Evolutionary conservation across 2,888 invertebrate species (phyloP).

Genomic region (Meganola albula): DNA sequence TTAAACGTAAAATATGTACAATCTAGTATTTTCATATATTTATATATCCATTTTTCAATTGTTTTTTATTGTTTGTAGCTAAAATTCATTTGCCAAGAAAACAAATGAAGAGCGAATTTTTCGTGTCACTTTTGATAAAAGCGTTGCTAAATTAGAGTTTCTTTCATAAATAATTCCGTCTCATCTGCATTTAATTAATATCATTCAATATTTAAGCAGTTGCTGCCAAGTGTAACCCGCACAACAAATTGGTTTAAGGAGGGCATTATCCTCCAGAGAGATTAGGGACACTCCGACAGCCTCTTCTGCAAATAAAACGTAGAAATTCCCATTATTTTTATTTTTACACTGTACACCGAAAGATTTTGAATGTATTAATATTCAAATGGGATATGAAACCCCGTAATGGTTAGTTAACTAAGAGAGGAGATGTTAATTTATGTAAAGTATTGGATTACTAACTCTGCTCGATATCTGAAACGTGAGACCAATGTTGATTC

Average conservation of each 20-base stretch:
- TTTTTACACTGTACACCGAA: constrained; percentile 37
- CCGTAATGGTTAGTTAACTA: constrained; percentile 63
- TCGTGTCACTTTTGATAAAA: no score
- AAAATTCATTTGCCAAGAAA: no score
- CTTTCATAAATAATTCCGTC: not conserved
- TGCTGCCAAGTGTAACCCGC: constrained; percentile 13
- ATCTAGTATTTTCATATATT: no score
- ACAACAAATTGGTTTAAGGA: constrained; percentile 33
- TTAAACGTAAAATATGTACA: no score
- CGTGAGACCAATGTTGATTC: constrained; percentile 64
- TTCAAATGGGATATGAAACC: constrained; percentile 61
- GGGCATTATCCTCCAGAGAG: constrained; percentile 33
- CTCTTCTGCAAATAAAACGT: constrained; percentile 35
- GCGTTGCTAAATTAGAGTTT: no score
- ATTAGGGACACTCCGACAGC: constrained; percentile 39
- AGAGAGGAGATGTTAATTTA: constrained; percentile 60
- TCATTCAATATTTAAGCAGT: constrained; percentile 1
- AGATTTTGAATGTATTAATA: constrained; percentile 57
- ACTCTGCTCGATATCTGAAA: constrained; percentile 51
- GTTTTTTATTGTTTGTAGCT: no score
- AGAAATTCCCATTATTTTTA: no score
- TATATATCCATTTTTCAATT: no score
- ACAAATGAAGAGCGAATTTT: no score
- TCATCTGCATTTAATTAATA: not conserved
- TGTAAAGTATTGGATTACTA: constrained; percentile 65